These are phyloP conservation scores for Bombycilla garrulus DNA, from an alignment of 2,113 vertebrate species.

Conservation along the genomic window DNA sequence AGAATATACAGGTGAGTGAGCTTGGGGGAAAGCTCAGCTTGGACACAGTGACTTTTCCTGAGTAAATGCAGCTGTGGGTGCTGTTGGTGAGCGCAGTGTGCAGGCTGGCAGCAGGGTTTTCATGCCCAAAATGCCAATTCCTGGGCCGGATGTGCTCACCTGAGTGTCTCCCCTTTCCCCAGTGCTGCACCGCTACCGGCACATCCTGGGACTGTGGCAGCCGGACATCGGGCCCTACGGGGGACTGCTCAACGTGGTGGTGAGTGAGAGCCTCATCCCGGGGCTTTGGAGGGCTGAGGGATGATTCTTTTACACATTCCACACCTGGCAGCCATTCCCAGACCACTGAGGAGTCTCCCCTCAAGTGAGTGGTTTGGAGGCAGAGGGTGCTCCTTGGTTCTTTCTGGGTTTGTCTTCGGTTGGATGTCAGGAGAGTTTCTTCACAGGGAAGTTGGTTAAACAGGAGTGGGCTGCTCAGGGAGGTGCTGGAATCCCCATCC, in stretches of 20 bases:
- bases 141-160: background rate
- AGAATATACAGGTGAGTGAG: background rate
- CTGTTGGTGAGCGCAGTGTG: background rate
- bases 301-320: rapidly evolving
- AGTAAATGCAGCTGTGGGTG: background rate
- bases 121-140: background rate
- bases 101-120: background rate
- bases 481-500: background rate
- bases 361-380: background rate
- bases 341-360: background rate
- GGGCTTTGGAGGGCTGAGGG: rapidly evolving
- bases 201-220: conserved; percentile 97
- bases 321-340: background rate
- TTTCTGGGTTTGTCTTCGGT: background rate
- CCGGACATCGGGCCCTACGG: conserved; percentile 97
- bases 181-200: conserved; percentile 93
- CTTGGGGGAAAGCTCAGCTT: background rate
- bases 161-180: conserved; percentile 36
- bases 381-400: background rate
- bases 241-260: conserved; percentile 97
- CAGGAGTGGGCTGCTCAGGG: background rate
- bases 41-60: background rate
- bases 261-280: conserved; percentile 59
- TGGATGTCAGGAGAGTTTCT: background rate
- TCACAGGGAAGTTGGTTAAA: background rate